These are phyloP conservation scores for Sphenopsis melanotis DNA, from an alignment of 2,797 vertebrate genomes.

Conservation along the genomic window DNA sequence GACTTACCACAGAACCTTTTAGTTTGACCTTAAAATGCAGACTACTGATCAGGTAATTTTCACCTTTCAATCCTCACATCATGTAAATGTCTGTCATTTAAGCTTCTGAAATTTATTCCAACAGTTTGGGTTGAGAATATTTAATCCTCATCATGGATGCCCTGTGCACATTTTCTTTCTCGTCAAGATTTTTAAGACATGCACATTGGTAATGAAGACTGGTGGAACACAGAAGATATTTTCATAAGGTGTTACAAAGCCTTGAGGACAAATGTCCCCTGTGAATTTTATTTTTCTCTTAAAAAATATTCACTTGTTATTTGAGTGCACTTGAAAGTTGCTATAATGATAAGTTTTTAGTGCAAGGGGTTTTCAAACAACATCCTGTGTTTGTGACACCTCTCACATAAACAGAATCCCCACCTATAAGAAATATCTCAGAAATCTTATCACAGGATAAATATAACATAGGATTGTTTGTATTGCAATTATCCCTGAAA, in stretches of 20 bases:
- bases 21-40: slow-evolving; percentile 12
- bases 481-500: not conserved
- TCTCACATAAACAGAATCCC: not conserved
- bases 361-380: not conserved
- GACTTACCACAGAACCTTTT: not conserved
- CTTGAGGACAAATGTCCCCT: not conserved
- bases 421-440: not conserved
- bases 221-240: not conserved
- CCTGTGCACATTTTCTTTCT: not conserved
- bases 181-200: not conserved
- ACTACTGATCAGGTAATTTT: not conserved
- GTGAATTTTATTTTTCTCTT: not conserved
- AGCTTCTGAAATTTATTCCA: slow-evolving; percentile 7
- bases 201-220: not conserved
- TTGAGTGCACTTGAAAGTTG: not conserved
- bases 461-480: not conserved
- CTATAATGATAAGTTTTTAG: not conserved
- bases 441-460: not conserved
- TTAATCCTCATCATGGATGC: not conserved
- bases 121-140: not conserved
- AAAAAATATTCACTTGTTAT: not conserved
- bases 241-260: not conserved
- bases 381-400: not conserved
- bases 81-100: not conserved
- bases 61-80: not conserved